Conservation (phyloP, 2,888 invertebrate genomes). For the Laspeyria flexula region DNA sequence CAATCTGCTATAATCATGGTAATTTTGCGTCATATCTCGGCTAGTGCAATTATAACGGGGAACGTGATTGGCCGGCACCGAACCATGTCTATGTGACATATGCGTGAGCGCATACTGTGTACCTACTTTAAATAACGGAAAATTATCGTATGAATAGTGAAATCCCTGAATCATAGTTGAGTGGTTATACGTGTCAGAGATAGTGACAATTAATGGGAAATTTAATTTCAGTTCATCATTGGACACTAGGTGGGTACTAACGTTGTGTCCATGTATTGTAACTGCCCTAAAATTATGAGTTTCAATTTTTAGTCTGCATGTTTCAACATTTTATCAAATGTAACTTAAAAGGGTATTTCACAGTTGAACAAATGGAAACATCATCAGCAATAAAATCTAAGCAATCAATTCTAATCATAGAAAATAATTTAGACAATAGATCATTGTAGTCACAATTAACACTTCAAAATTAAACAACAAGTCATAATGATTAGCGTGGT, state of each 20-base stretch:
- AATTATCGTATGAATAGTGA: constrained; percentile 53
- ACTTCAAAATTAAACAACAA: not conserved
- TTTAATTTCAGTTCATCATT: constrained; percentile 4
- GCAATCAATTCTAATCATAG: too few species aligned
- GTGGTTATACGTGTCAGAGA: constrained; percentile 52
- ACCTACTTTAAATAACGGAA: constrained; percentile 56
- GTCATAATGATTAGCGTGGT: not conserved
- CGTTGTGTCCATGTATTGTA: too few species aligned
- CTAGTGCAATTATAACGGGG: constrained; percentile 61
- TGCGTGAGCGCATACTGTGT: constrained; percentile 39
- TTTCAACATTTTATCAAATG: too few species aligned
- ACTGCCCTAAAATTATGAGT: too few species aligned
- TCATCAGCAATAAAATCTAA: too few species aligned
- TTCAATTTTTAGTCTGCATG: too few species aligned
- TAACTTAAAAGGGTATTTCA: too few species aligned
- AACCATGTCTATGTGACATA: constrained; percentile 65
- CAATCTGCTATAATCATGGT: constrained; percentile 36
- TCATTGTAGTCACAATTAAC: too few species aligned
- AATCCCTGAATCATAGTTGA: constrained; percentile 47
- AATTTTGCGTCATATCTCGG: constrained; percentile 47
- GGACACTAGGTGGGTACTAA: too few species aligned
- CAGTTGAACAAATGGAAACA: too few species aligned
- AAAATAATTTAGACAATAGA: too few species aligned
- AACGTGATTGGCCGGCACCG: constrained; percentile 49
- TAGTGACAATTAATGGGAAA: constrained; percentile 27